phyloP scores from a whole-genome alignment of 2,113 vertebrate species.

The Eonycteris spelaea region DNA sequence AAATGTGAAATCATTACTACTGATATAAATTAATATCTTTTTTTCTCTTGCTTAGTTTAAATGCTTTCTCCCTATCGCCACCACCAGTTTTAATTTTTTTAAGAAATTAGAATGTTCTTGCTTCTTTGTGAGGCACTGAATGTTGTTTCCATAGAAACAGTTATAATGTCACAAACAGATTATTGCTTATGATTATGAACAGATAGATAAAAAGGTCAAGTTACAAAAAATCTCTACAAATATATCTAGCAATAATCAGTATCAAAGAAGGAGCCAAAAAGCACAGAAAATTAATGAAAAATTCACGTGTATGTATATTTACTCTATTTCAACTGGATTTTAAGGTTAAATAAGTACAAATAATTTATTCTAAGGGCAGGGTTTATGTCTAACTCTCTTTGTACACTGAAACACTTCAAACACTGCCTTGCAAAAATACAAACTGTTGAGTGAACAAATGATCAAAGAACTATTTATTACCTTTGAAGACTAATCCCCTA shows the following conservation, averaged over 20 bases:
- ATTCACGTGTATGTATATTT: not conserved
- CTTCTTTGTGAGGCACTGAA: not conserved
- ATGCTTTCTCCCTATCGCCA: not conserved
- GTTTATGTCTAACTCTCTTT: not conserved
- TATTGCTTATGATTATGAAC: not conserved
- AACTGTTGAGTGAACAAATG: not conserved
- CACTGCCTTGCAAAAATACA: not conserved
- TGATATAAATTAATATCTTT: not conserved
- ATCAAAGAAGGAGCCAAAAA: not conserved
- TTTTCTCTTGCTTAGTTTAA: not conserved
- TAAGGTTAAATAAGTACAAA: conserved; percentile 16
- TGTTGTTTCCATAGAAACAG: conserved; percentile 48
- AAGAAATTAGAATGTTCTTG: conserved; percentile 25
- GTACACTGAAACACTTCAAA: not conserved
- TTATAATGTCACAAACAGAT: conserved; percentile 49
- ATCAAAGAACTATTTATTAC: not conserved
- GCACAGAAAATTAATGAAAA: not conserved
- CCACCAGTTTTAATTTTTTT: not conserved
- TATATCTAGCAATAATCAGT: not conserved
- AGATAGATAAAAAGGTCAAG: conserved; percentile 41
- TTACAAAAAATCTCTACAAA: not conserved
- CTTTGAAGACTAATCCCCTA: not conserved
- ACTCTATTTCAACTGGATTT: not conserved
- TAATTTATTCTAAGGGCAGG: not conserved
- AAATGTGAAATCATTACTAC: not conserved